phyloP scores from a whole-genome alignment of 35 echinoderm and acorn worm species.

The Eucidaris tribuloides region DNA sequence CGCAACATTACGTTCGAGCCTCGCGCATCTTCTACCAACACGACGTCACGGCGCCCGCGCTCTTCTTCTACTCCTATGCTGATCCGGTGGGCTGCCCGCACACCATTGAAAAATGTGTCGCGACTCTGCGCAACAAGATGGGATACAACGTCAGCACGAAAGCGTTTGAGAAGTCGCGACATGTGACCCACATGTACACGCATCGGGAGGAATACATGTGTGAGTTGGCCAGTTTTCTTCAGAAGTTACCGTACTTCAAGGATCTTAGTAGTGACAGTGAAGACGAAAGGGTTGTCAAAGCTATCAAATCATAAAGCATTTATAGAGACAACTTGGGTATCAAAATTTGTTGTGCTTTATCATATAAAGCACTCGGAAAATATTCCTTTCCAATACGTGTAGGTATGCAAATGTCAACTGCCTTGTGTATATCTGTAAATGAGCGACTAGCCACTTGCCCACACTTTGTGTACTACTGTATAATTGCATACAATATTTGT shows the following conservation, averaged over 20 bases:
- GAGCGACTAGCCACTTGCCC: too few species aligned
- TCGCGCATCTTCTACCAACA: slow-evolving; percentile 63
- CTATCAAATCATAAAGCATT: too few species aligned
- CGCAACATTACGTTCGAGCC: slow-evolving; percentile 48
- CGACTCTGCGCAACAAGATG: slow-evolving; percentile 29
- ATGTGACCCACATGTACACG: slow-evolving; percentile 81
- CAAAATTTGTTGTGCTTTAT: too few species aligned
- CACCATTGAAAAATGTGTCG: slow-evolving; percentile 28
- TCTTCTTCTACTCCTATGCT: slow-evolving; percentile 85
- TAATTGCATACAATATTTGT: too few species aligned
- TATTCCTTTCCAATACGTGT: too few species aligned
- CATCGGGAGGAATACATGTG: slow-evolving; percentile 71
- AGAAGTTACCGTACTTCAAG: slow-evolving; percentile 60
- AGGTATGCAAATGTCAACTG: too few species aligned
- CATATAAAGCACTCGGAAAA: too few species aligned
- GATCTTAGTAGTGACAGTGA: too few species aligned
- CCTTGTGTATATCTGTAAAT: too few species aligned
- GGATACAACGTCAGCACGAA: slow-evolving; percentile 69
- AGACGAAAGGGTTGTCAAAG: too few species aligned
- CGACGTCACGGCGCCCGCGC: slow-evolving; percentile 60
- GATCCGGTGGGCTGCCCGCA: slow-evolving; percentile 57
- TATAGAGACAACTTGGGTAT: too few species aligned
- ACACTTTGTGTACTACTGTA: too few species aligned
- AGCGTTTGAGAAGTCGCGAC: slow-evolving; percentile 72
- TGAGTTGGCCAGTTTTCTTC: slow-evolving; percentile 37